Conservation (phyloP, 1,140 invertebrate species). For the Hetaerina americana region DNA sequence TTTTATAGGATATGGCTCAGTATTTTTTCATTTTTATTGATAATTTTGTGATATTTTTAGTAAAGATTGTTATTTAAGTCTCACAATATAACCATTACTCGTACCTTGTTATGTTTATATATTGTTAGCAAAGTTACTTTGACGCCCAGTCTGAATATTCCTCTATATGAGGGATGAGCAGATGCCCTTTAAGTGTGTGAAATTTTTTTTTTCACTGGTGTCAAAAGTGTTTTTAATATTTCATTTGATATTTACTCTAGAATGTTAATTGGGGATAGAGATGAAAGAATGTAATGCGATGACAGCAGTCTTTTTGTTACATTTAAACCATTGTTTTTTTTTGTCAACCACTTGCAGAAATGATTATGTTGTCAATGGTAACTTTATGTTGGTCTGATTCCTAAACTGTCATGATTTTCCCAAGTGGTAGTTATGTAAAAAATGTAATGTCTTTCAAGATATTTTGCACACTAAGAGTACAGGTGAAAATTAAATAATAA, state of each 20-base stretch:
- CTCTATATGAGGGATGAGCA: background rate
- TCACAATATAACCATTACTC: background rate
- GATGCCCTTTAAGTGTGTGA: background rate
- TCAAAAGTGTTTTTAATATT: background rate
- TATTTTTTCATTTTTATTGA: constrained; percentile 1
- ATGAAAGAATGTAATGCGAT: background rate
- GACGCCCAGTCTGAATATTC: background rate
- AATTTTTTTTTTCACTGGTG: background rate
- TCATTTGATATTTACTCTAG: background rate
- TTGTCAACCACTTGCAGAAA: background rate
- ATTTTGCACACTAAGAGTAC: background rate
- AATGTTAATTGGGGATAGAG: background rate
- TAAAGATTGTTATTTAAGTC: constrained; percentile 1
- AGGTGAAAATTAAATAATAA: background rate
- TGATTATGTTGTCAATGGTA: background rate
- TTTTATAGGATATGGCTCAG: background rate
- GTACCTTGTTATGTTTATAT: background rate
- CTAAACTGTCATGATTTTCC: background rate
- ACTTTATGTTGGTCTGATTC: background rate
- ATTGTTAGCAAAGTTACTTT: background rate
- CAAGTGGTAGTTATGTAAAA: background rate
- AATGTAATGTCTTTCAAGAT: background rate
- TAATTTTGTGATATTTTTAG: constrained; percentile 1
- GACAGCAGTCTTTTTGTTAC: background rate
- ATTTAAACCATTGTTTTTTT: background rate